Evolutionary conservation across 1,140 invertebrate genomes (phyloP).

Genomic region (Latrodectus geometricus): DNA sequence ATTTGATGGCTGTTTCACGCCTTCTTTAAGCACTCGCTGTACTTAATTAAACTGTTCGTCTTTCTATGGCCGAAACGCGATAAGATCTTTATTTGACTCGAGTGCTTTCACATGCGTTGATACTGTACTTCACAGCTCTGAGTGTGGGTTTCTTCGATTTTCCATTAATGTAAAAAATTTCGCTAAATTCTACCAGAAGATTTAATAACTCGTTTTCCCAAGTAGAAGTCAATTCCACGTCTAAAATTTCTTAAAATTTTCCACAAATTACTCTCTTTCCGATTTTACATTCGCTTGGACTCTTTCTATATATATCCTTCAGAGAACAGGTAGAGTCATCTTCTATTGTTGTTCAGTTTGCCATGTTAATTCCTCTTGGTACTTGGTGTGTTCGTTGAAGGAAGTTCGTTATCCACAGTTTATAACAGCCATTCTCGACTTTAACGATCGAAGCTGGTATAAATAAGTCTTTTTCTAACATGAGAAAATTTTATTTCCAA

Average conservation of each 20-base stretch:
- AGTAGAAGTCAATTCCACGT: neutral
- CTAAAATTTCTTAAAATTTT: neutral
- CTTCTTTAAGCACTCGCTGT: conserved; percentile 65
- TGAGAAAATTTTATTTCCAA: too few species aligned
- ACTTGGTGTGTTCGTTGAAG: too few species aligned
- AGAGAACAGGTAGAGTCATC: too few species aligned
- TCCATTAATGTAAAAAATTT: neutral
- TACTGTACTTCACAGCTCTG: conserved; percentile 62
- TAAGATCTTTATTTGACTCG: conserved; percentile 58
- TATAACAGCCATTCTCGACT: too few species aligned
- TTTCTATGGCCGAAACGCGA: neutral
- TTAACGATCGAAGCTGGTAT: too few species aligned
- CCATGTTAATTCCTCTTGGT: too few species aligned
- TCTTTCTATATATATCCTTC: too few species aligned
- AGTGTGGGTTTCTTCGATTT: neutral
- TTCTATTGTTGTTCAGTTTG: too few species aligned
- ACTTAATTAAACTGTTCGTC: conserved; percentile 58
- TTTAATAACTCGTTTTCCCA: neutral
- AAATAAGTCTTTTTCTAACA: too few species aligned
- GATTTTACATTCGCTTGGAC: too few species aligned
- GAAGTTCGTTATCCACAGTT: too few species aligned
- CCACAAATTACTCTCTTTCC: neutral
- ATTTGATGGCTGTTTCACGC: conserved; percentile 67
- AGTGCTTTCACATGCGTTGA: conserved; percentile 63
- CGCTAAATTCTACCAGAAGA: neutral